Evolutionary conservation across 1,140 invertebrate genomes (phyloP).

Genomic region (Chlorops oryzae): DNA sequence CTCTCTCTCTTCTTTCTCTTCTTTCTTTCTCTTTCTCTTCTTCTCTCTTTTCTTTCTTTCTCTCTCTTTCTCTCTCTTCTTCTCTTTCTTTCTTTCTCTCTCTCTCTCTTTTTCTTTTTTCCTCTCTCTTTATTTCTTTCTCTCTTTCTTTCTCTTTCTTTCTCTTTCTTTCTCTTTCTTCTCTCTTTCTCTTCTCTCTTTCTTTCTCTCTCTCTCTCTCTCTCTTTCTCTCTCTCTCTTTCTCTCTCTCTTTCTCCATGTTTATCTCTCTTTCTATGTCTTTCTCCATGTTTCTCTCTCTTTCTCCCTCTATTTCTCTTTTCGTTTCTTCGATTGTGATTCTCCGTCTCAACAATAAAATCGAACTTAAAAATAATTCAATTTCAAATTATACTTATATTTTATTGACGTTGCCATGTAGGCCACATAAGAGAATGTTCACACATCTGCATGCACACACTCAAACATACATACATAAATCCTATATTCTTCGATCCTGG

Average conservation of each 20-base stretch:
- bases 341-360: too few relatives aligned
- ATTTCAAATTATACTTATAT: too few relatives aligned
- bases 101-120: neutral
- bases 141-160: neutral
- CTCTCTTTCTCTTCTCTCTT: neutral
- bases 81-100: neutral
- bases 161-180: neutral
- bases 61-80: neutral
- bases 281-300: neutral
- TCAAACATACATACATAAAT: too few relatives aligned
- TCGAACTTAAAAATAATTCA: too few relatives aligned
- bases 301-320: neutral
- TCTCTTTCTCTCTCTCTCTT: neutral
- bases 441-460: too few relatives aligned
- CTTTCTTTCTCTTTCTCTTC: neutral
- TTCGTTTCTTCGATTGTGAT: too few relatives aligned
- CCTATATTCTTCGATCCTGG: too few relatives aligned
- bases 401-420: too few relatives aligned
- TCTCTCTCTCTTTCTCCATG: neutral
- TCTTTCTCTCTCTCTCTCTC: neutral
- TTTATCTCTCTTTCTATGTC: neutral
- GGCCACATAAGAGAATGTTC: too few relatives aligned
- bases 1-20: neutral
- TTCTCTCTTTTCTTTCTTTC: neutral
- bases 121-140: neutral